Evolutionary conservation across 2,113 vertebrate species (phyloP).

Genomic region (Fulmarus glacialis): DNA sequence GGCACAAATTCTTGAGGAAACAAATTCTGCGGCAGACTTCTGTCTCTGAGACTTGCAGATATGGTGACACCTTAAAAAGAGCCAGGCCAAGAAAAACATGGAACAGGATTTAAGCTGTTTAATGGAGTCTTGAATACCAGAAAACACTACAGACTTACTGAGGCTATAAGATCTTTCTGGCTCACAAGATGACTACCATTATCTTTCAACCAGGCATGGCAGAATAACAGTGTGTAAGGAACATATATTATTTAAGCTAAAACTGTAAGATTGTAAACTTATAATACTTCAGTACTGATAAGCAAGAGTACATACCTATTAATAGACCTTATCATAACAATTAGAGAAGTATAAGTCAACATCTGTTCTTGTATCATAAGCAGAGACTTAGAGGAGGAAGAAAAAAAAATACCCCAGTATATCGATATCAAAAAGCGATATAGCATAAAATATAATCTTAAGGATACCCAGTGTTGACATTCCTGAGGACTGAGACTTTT

Average conservation of each 20-base stretch:
- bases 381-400: background rate
- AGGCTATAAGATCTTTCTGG: background rate
- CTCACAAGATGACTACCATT: background rate
- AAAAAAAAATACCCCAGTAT: background rate
- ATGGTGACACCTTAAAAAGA: background rate
- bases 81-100: background rate
- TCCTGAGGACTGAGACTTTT: background rate
- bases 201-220: background rate
- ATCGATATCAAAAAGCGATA: background rate
- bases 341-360: background rate
- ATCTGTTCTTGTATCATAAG: background rate
- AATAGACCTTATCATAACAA: background rate
- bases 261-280: background rate
- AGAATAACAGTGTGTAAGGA: background rate
- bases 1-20: conserved; percentile 85
- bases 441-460: background rate
- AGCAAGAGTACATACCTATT: background rate
- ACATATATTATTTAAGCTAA: background rate
- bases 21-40: conserved; percentile 67
- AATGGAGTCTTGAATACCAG: background rate
- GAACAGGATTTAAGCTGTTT: background rate
- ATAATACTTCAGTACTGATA: background rate
- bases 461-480: background rate
- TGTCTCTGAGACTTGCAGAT: conserved; percentile 73
- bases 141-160: background rate